Evolutionary conservation across 1,140 invertebrate species (phyloP).

Genomic region (Triops cancriformis): DNA sequence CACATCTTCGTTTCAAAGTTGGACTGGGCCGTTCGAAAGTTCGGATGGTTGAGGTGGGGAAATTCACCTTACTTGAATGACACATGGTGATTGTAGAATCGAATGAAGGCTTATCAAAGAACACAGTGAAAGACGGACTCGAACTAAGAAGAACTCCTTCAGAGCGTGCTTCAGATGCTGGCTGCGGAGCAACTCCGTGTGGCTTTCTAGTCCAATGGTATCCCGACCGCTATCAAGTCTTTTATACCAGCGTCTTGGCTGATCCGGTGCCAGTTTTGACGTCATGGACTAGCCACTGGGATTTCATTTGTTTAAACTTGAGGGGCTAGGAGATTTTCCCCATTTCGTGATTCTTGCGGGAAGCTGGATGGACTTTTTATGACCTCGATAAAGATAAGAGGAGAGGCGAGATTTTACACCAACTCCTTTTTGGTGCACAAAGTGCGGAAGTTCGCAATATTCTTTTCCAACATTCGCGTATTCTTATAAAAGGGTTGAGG

Average conservation of each 20-base stretch:
- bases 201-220: background rate
- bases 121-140: background rate
- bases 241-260: conserved; percentile 1
- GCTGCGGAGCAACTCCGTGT: background rate
- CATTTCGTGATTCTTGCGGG: background rate
- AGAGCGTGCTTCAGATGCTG: background rate
- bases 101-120: background rate
- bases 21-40: background rate
- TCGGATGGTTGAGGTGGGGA: background rate
- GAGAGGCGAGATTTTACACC: background rate
- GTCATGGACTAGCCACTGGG: background rate
- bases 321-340: background rate
- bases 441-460: background rate
- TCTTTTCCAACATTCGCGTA: background rate
- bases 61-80: background rate
- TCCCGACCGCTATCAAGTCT: conserved; percentile 8
- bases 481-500: background rate
- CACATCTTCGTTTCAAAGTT: conserved; percentile 16
- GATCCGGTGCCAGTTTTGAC: background rate
- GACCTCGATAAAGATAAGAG: background rate
- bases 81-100: background rate
- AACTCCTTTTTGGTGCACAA: background rate
- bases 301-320: background rate
- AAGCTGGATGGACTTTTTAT: background rate
- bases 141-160: background rate